Evolutionary conservation across 2,888 invertebrate species (phyloP).

Genomic region (Heliconius cydno): DNA sequence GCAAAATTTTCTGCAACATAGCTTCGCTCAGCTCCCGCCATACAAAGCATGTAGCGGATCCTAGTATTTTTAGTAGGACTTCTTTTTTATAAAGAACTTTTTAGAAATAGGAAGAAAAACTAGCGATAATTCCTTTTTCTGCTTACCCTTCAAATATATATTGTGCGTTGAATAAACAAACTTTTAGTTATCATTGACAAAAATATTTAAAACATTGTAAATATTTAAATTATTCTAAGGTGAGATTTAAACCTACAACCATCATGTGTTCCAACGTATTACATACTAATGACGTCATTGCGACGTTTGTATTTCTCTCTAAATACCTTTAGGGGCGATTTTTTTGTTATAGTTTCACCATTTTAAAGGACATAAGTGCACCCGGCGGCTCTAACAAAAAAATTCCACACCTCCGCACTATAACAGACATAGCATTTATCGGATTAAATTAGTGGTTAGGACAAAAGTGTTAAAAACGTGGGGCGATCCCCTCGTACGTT

Average conservation of each 20-base stretch:
- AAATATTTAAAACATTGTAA: neutral
- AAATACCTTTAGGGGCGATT: neutral
- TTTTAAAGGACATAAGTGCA: neutral
- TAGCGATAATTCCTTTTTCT: no score
- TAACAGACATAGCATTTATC: slow-evolving; percentile 51
- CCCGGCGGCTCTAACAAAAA: slow-evolving; percentile 16
- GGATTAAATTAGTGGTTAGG: slow-evolving; percentile 55
- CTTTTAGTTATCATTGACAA: no score
- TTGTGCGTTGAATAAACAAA: no score
- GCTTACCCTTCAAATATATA: no score
- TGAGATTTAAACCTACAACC: neutral
- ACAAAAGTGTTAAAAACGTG: slow-evolving; percentile 65
- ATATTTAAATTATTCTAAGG: neutral
- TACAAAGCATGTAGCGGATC: no score
- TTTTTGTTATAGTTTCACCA: neutral
- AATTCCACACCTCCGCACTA: slow-evolving; percentile 48
- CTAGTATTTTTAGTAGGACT: no score
- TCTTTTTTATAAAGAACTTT: no score
- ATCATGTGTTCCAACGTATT: neutral
- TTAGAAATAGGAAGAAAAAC: no score
- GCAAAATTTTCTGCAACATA: no score
- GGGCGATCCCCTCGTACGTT: slow-evolving; percentile 60
- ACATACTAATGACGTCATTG: neutral
- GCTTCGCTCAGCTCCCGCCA: no score
- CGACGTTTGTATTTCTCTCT: neutral